Evolutionary conservation across 2,113 vertebrate genomes (phyloP).

Genomic region (Falcunculus frontatus): DNA sequence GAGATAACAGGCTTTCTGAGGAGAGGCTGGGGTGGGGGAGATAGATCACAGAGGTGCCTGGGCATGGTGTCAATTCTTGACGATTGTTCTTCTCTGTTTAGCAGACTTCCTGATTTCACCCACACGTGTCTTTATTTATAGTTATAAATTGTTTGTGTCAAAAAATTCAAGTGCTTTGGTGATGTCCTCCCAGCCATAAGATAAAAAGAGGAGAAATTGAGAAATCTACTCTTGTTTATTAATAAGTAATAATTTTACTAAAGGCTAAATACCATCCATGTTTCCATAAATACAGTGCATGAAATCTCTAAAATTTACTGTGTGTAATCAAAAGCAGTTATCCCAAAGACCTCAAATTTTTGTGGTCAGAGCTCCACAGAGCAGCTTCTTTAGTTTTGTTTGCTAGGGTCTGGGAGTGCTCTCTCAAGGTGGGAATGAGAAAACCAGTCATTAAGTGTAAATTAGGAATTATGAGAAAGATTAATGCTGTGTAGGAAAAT

Average conservation of each 20-base stretch:
- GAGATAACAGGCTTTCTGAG: neutral
- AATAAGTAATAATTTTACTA: neutral
- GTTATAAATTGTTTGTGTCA: neutral
- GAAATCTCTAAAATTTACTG: neutral
- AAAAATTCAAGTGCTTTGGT: neutral
- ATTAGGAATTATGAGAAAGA: neutral
- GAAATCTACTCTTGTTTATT: neutral
- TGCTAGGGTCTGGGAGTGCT: neutral
- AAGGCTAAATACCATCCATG: neutral
- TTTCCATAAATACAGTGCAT: neutral
- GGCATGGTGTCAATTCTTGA: neutral
- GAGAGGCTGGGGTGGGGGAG: neutral
- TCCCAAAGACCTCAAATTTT: neutral
- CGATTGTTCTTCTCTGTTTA: neutral
- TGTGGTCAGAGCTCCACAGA: neutral
- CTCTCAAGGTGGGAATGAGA: neutral
- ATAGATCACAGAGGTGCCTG: neutral
- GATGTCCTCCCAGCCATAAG: neutral
- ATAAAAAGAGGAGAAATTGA: neutral
- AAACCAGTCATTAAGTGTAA: neutral
- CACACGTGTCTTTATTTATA: neutral
- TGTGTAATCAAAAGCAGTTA: neutral
- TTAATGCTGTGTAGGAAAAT: neutral
- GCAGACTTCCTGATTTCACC: neutral
- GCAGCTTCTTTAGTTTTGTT: neutral